Base-by-base conservation (phyloP, 2,888 invertebrate genomes). In the Mystacides longicornis region DNA sequence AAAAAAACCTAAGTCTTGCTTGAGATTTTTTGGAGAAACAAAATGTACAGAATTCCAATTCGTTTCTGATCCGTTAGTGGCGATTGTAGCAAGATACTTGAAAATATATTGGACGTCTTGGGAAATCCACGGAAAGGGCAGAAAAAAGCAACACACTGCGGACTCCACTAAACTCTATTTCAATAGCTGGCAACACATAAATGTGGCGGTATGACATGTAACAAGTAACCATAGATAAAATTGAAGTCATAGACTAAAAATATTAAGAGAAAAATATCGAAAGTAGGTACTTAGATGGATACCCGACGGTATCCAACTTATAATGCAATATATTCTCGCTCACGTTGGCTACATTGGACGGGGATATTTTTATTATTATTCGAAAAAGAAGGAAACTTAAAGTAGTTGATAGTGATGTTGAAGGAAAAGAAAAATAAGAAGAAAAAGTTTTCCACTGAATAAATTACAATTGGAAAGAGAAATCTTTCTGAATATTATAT, bases 31-130 rank as follows among this genome's bases (percentile, higher is more conserved):
- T n/a, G n/a, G n/a, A n/a, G n/a, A n/a, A n/a, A n/a, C n/a, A n/a
- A n/a, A n/a, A n/a, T n/a, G n/a, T n/a, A n/a, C n/a, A n/a, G n/a
- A n/a, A n/a, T n/a, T 37, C 37, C 16, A 37, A 16, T 37, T 37
- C 37, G 7, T 3, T 14, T 37, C 37, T 37, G 37, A 7, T 3
- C 37, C 14, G n/a, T n/a, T n/a, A 37, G n/a, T 37, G 37, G 37
- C 37, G 37, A 37, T 37, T 37, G 37, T 37, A 37, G 16, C 37
- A 37, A 37, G 37, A 7, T 37, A 37, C 37, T 37, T 37, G 37
- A 37, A 37, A 37, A 37, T 37, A 37, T 37, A 37, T 37, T 37
- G 37, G 37, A 37, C 37, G 37, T 37, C 37, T 37, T 37, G 37
- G 37, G 37, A 37, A 37, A 37, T 7, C 14, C 37, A 37, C 37